Base-by-base conservation (phyloP, 2,797 vertebrate genomes). In the Sarcophilus harrisii region DNA sequence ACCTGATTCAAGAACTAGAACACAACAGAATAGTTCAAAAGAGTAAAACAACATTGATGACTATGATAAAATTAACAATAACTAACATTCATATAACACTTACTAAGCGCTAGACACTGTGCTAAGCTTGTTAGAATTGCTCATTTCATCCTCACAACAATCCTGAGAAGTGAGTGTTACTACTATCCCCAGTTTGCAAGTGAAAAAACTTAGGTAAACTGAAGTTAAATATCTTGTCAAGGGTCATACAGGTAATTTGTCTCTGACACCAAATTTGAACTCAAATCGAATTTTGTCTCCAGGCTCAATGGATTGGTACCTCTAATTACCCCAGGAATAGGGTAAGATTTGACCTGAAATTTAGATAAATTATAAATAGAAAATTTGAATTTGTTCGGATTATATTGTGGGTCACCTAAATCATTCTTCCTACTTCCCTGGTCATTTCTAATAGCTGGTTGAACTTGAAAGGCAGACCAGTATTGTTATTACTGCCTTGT, bases 371-470 rank as follows among this genome's bases (percentile, higher is more conserved):
- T 6, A 52, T 30, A 2, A 1, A n/a, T 57, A 11, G 57, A 6
- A 95, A 92, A 45, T 54, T 0, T 38, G 14, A 87, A 21, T 16
- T 62, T 49, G n/a, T 5, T 3, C 0, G 3, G 0, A 8, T 0
- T 0, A 8, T 38, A 38, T 13, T 24, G 1, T 8, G 0, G 21
- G 27, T 49, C 18, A 24, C 30, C 21, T 73, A 21, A 57, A 32
- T 29, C 18, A 30, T 21, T 81, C 66, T 38, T 38, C n/a, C n/a
- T 73, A 73, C 66, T 73, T 38, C 66, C 95, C 62, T 73, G 57
- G 89, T 89, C 32, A 52, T 57, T 57, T 18, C 18, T 8, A 28
- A 94, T 54, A 45, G 11, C 0, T 32, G 6, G 45, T 54, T n/a
- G 57, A 90, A 90, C 0, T 3, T 27, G 38, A 13, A 27, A 24